Percentiles rank a stretch among this genome's conserved stretches.
phyloP scores from a whole-genome alignment of 2,797 vertebrate genomes.

The Rhynchonycteris naso region DNA sequence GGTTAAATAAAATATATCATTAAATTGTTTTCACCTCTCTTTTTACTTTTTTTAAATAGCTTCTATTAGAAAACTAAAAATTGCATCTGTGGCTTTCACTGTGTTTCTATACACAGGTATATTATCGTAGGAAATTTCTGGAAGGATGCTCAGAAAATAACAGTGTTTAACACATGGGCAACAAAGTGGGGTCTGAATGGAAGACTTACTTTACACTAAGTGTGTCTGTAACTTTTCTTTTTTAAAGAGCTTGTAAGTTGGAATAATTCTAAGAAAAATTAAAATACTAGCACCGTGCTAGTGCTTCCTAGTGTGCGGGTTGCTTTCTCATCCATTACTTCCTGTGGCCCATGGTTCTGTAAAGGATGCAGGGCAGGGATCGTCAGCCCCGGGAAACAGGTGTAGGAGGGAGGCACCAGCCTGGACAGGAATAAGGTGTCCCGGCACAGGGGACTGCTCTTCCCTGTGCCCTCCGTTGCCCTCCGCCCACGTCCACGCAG shows the following conservation, averaged over 20 bases:
- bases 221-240: not conserved
- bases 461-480: not conserved
- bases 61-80: not conserved
- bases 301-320: not conserved
- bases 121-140: not conserved
- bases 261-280: not conserved
- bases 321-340: not conserved
- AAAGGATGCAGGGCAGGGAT: not conserved
- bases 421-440: not conserved
- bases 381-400: not conserved
- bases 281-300: not conserved
- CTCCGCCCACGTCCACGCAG: not conserved
- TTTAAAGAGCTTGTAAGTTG: not conserved
- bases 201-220: not conserved
- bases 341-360: not conserved
- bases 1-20: not conserved
- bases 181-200: not conserved
- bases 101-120: not conserved
- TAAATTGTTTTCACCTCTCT: not conserved
- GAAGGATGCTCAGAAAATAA: not conserved
- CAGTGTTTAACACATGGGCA: not conserved
- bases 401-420: not conserved
- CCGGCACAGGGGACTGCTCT: not conserved
- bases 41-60: not conserved
- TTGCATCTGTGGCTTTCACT: not conserved